Evolutionary conservation across 1,140 invertebrate species (phyloP), one percentile per base, ranked within the genome.

Genomic region (Drosophila sproati): DNA sequence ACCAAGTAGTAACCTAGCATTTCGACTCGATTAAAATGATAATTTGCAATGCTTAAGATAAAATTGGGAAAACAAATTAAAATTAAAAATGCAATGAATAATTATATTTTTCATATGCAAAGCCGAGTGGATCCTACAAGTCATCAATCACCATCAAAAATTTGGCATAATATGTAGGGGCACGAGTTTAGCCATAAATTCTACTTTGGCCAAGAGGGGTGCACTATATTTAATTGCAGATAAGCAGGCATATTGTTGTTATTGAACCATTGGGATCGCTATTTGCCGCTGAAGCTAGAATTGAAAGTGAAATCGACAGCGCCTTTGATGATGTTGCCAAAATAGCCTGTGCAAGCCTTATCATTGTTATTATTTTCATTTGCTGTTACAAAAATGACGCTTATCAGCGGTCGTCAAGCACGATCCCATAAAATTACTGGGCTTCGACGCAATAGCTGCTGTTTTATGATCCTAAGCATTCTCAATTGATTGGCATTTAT

Each of bases 341-440:
- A 89, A 80, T 45, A 57, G n/a, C 35, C n/a, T 12, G 41, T 12
- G 12, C 20, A 61, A 28, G 20, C 51, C 68, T 82, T 77, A 85
- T 89, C 85, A 43, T n/a, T 43, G 74, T 69, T 80, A 54, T 78
- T 89, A 52, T 79, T 69, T 64, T 69, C 10, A 31, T 32, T 67
- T 8, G 43, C 48, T 48, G 55, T 35, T 63, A 48, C 37, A 41
- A 70, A 74, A 71, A 70, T 37, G 48, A 2, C 10, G 47, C 72
- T 83, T 87, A 88, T 89, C 86, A 89, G 61, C 50, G 8, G 77
- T 79, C 66, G 76, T 73, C 72, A 79, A 64, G 75, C 71, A 63
- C 62, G 50, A 63, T 72, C 76, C 68, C 79, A 87, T 88, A 88
- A 83, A 86, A 80, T 63, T 71, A 61, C 71, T 59, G 62, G 75